Conservation (phyloP, 2,113 vertebrate species). For the Microcebus murinus region DNA sequence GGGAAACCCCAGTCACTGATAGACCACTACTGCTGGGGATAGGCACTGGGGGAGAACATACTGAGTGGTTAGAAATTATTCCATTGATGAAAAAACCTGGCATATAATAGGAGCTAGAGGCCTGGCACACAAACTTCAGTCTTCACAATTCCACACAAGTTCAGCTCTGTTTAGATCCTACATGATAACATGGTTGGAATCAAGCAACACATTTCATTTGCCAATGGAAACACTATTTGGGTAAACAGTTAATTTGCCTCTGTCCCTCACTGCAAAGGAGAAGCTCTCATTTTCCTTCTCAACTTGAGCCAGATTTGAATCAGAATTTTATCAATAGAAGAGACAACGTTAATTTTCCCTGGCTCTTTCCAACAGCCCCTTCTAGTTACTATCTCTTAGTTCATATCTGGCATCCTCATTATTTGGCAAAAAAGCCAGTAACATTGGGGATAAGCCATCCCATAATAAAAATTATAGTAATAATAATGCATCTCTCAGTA, state of each 20-base stretch:
- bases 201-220: neutral
- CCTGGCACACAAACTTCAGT: neutral
- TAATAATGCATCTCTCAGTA: neutral
- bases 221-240: neutral
- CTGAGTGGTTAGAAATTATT: neutral
- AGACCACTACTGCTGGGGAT: neutral
- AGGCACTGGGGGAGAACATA: neutral
- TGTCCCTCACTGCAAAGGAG: neutral
- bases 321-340: conserved; percentile 15
- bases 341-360: conserved; percentile 17
- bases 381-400: neutral
- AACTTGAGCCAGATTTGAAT: neutral
- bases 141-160: neutral
- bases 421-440: neutral
- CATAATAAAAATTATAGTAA: neutral
- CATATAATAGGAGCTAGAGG: neutral
- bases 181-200: neutral
- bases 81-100: neutral
- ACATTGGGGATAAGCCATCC: neutral
- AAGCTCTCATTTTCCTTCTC: conserved; percentile 1
- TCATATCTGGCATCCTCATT: neutral
- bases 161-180: neutral
- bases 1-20: neutral
- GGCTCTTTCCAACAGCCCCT: neutral
- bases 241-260: conserved; percentile 35